Percentiles rank a stretch among this genome's conserved stretches.
These are phyloP conservation scores for Tauraco hartlaubi DNA, from an alignment of 2,797 vertebrate species.

Conservation along the genomic window DNA sequence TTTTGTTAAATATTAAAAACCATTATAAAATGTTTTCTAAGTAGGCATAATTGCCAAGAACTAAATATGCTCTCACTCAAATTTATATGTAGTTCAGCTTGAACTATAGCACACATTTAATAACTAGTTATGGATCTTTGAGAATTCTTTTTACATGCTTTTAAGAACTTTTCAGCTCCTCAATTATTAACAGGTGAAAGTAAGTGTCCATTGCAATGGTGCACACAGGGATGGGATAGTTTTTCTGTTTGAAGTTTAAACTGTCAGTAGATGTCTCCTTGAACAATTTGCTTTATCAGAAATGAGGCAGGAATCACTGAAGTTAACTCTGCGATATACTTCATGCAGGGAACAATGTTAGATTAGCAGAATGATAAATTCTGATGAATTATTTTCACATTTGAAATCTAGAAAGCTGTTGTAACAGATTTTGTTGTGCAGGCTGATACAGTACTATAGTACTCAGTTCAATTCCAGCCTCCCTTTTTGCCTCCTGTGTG, in stretches of 20 bases:
- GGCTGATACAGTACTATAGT: not conserved
- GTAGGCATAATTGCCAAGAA: not conserved
- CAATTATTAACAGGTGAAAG: conserved; percentile 24
- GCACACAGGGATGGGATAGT: not conserved
- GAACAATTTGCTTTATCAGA: not conserved
- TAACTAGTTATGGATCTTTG: not conserved
- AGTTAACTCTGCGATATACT: not conserved
- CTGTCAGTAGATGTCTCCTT: not conserved
- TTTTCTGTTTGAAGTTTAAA: conserved; percentile 32
- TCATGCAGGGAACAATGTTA: not conserved
- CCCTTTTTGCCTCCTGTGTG: not conserved
- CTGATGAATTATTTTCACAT: not conserved
- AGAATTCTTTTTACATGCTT: conserved; percentile 34
- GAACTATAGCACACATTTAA: not conserved
- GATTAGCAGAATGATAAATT: not conserved
- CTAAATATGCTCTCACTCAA: not conserved
- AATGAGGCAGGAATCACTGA: not conserved
- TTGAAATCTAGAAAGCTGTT: not conserved
- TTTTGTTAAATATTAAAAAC: not conserved
- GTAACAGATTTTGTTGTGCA: not conserved
- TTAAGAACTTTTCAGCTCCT: conserved; percentile 12
- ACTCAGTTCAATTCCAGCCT: not conserved
- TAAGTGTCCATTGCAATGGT: not conserved
- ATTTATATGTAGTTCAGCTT: not conserved
- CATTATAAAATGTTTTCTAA: not conserved